Percentiles rank a stretch among this genome's conserved stretches.
Conservation (phyloP, 2,113 vertebrate genomes). For the Passer domesticus region DNA sequence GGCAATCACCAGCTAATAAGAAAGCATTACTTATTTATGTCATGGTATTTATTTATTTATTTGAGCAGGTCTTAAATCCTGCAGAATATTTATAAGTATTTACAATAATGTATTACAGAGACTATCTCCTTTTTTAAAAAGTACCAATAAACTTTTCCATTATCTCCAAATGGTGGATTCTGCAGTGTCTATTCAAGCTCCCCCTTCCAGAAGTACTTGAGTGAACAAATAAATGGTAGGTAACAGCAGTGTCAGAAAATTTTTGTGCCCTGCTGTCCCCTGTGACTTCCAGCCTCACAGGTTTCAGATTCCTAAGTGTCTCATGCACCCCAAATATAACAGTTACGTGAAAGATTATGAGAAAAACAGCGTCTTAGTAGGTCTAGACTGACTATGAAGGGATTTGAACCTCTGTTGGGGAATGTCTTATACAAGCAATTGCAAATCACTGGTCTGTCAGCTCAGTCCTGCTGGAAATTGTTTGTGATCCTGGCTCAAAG, state of each 20-base stretch:
- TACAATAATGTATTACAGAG: slow-evolving; percentile 72
- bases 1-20: slow-evolving; percentile 66
- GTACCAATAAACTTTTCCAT: slow-evolving; percentile 69
- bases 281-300: background rate
- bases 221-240: background rate
- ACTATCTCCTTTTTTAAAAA: slow-evolving; percentile 35
- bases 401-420: background rate
- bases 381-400: background rate
- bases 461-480: background rate
- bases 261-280: background rate
- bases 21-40: slow-evolving; percentile 51
- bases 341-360: background rate
- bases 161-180: slow-evolving; percentile 6
- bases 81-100: slow-evolving; percentile 90
- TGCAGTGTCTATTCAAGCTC: background rate
- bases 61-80: slow-evolving; percentile 71
- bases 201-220: background rate
- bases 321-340: background rate
- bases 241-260: background rate
- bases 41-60: slow-evolving; percentile 95
- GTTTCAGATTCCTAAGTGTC: background rate
- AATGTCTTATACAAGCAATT: background rate
- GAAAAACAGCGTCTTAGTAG: background rate
- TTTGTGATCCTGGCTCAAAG: background rate
- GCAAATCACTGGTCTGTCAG: background rate